Percentiles rank a stretch among this genome's conserved stretches.
Conservation (phyloP, 2,797 vertebrate species). For the Danio jaintianensis region DNA sequence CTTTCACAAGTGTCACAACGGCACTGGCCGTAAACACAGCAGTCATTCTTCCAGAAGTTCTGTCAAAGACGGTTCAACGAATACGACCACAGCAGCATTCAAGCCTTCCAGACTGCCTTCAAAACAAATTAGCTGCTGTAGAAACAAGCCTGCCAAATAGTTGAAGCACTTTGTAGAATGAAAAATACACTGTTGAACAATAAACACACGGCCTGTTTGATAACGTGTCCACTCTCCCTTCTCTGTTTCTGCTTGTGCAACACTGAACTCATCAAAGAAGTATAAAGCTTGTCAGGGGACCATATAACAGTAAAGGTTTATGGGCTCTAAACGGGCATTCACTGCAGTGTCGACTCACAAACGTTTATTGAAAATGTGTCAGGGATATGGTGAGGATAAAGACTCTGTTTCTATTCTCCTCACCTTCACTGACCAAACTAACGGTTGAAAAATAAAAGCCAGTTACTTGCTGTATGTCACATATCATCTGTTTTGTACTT, state of each 20-base stretch:
- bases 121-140: slow-evolving; percentile 18
- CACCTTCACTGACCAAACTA: neutral
- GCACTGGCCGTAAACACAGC: slow-evolving; percentile 10
- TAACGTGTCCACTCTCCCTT: neutral
- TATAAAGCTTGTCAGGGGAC: slow-evolving; percentile 2
- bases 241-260: neutral
- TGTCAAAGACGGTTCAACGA: slow-evolving; percentile 7
- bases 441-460: too few relatives aligned
- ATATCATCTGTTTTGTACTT: too few relatives aligned
- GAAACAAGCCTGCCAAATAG: slow-evolving; percentile 57
- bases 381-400: neutral
- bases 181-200: slow-evolving; percentile 55
- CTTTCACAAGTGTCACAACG: slow-evolving; percentile 1
- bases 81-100: slow-evolving; percentile 8
- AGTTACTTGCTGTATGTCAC: too few relatives aligned
- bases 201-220: slow-evolving; percentile 7
- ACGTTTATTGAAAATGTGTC: neutral
- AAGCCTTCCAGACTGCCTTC: neutral
- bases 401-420: neutral
- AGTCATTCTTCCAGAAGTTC: neutral
- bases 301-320: neutral
- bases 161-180: slow-evolving; percentile 66
- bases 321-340: neutral
- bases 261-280: neutral
- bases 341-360: neutral